Base-by-base conservation (phyloP, 2,113 vertebrate genomes). In the Sialia sialis region DNA sequence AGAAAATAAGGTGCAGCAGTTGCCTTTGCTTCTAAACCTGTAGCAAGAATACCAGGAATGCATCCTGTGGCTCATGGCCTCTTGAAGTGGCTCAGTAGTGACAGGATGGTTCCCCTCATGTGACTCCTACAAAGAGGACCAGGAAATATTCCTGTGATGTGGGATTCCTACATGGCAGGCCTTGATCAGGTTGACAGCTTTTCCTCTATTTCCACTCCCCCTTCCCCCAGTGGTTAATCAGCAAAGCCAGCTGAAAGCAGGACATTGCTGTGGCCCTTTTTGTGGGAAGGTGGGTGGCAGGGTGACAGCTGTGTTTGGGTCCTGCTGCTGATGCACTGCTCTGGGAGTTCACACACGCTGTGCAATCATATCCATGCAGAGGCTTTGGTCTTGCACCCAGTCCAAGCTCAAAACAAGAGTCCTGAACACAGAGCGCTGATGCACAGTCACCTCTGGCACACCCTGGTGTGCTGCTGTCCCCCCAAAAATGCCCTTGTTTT, bases 31-130 rank as follows among this genome's bases (percentile, higher is more conserved):
- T 76, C 63, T 74, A 64, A 93, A 72, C 74, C 87, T 81, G 52
- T 19, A 25, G 67, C 55, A 73, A 16, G 78, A 79, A 39, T 27
- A 36, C 41, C 0, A 10, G 30, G 34, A 77, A 44, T 27, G 18
- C 39, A 18, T 44, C 4, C 5, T 74, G 64, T 27, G 78, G 81
- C 72, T 89, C 16, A 4, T 0, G 0, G 63, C 59, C 36, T 60
- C 94, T 95, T 95, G 95, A 95, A 93, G 91, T 95, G 93, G 87
- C 54, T 91, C 36, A 22, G 59, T 16, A 55, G 51, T 77, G 75
- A 34, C 27, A 48, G 78, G 43, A 59, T 70, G 75, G 63, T 43
- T 94, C 95, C 72, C 87, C 80, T 93, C 86, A 77, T 90, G 85
- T 2, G 0, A 1, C 55, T 87, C 34, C 70, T 85, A 29, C 55